Evolutionary conservation across 1,140 invertebrate genomes (phyloP).

Genomic region (Zaprionus kolodkinae): DNA sequence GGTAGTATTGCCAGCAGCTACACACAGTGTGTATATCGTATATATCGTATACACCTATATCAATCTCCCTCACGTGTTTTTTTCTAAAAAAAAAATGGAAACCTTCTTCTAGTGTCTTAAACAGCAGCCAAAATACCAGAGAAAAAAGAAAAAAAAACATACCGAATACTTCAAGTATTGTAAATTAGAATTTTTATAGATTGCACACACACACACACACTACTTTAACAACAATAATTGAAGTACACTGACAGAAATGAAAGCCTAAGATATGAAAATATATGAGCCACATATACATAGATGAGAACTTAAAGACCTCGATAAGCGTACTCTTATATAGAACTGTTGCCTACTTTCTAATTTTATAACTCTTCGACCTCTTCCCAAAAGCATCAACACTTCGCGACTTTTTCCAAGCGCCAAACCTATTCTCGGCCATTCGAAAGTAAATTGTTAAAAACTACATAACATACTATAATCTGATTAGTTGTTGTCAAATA

Average conservation of each 20-base stretch:
- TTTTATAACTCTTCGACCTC: constrained; percentile 23
- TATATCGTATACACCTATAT: constrained; percentile 19
- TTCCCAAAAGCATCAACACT: not conserved
- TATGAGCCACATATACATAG: constrained; percentile 38
- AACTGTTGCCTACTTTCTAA: constrained; percentile 26
- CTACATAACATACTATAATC: constrained; percentile 24
- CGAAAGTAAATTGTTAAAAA: constrained; percentile 34
- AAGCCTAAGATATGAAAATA: constrained; percentile 51
- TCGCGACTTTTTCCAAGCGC: constrained; percentile 2
- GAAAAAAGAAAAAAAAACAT: constrained; percentile 7
- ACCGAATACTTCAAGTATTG: constrained; percentile 68
- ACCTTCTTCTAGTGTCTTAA: constrained; percentile 76
- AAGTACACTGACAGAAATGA: constrained; percentile 70
- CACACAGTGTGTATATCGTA: constrained; percentile 11
- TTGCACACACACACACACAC: constrained; percentile 52
- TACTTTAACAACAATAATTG: constrained; percentile 45
- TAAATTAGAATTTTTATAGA: constrained; percentile 74
- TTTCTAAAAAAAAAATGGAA: constrained; percentile 23
- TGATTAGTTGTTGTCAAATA: constrained; percentile 53
- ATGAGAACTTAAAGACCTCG: constrained; percentile 53
- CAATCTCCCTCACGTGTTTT: constrained; percentile 20
- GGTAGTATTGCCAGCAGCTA: constrained; percentile 42
- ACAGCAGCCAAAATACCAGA: constrained; percentile 58
- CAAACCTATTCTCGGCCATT: constrained; percentile 18
- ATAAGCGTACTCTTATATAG: constrained; percentile 40